These are phyloP conservation scores for Dryobota labecula DNA, from an alignment of 2,888 invertebrate species.

Conservation along the genomic window DNA sequence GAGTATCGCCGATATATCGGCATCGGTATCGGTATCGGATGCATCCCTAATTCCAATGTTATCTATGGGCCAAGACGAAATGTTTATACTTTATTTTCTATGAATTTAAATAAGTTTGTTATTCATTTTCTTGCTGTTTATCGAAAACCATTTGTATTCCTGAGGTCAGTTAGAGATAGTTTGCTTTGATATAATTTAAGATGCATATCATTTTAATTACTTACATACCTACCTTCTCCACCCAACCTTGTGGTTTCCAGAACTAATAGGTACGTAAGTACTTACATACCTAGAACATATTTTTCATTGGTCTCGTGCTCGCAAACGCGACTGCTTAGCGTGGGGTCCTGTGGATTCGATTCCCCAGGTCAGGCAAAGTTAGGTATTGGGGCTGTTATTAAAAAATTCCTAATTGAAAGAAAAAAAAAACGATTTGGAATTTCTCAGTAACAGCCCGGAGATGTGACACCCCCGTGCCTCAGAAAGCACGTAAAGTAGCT, in stretches of 20 bases:
- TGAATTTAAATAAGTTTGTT: constrained; percentile 2
- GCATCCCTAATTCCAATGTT: too few relatives aligned
- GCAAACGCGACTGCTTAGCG: too few relatives aligned
- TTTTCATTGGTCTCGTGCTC: neutral
- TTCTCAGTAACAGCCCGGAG: too few relatives aligned
- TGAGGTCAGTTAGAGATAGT: neutral
- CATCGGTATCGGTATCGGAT: too few relatives aligned
- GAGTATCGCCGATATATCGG: too few relatives aligned
- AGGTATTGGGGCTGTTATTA: too few relatives aligned
- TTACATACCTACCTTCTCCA: neutral
- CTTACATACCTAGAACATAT: neutral
- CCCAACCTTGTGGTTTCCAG: neutral
- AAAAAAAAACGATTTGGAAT: too few relatives aligned
- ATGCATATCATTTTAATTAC: neutral
- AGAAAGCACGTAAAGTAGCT: too few relatives aligned
- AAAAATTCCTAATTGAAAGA: too few relatives aligned
- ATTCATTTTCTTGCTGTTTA: neutral
- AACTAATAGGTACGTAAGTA: neutral
- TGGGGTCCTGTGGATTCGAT: neutral
- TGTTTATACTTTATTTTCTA: neutral
- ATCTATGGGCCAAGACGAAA: neutral
- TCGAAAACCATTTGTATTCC: neutral
- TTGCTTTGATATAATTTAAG: neutral
- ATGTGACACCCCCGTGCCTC: too few relatives aligned
- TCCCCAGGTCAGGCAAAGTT: neutral